Conservation (phyloP, 2,888 invertebrate species). For the Dromius quadrimaculatus region DNA sequence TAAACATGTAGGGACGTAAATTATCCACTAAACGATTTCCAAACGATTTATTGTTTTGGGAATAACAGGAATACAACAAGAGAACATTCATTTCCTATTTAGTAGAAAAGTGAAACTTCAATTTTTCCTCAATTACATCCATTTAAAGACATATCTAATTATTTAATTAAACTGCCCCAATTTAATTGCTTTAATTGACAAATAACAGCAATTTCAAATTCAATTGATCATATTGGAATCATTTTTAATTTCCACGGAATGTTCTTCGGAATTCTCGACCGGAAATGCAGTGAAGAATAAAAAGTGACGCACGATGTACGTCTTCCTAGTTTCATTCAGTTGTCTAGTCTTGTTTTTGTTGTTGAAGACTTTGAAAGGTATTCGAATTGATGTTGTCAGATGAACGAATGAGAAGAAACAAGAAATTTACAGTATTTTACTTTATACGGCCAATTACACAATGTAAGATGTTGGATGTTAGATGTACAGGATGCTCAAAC, state of each 20-base stretch:
- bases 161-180: slow-evolving; percentile 36
- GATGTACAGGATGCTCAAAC: too few relatives aligned
- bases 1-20: slow-evolving; percentile 4
- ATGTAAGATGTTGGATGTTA: too few relatives aligned
- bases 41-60: background rate
- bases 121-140: slow-evolving; percentile 41
- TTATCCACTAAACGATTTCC: slow-evolving; percentile 6
- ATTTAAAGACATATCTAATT: slow-evolving; percentile 40
- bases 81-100: slow-evolving; percentile 34
- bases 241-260: slow-evolving; percentile 7
- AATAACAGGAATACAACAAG: too few relatives aligned
- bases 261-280: slow-evolving; percentile 2
- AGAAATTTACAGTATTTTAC: slow-evolving; percentile 16
- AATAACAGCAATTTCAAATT: slow-evolving; percentile 34
- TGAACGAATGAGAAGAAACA: background rate
- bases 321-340: slow-evolving; percentile 34
- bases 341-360: slow-evolving; percentile 29
- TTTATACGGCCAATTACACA: slow-evolving; percentile 11
- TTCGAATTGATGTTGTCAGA: background rate
- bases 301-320: slow-evolving; percentile 14
- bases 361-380: slow-evolving; percentile 3
- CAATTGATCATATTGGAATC: slow-evolving; percentile 8
- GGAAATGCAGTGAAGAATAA: slow-evolving; percentile 25
- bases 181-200: slow-evolving; percentile 46
- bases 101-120: slow-evolving; percentile 28